Conservation (phyloP, 2,113 vertebrate species). For the Boulengeromyrus knoepffleri region DNA sequence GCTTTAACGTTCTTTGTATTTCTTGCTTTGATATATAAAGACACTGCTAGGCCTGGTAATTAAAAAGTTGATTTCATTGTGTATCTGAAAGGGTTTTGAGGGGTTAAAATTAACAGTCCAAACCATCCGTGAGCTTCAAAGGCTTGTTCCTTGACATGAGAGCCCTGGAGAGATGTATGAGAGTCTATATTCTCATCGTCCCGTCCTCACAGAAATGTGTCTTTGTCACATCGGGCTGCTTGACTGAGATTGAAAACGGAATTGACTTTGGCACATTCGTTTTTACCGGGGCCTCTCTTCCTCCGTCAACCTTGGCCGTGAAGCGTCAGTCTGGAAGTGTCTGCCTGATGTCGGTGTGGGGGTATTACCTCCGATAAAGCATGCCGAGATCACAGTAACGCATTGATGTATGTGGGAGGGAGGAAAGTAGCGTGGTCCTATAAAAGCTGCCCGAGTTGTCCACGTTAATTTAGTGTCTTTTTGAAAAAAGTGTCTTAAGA, state of each 20-base stretch:
- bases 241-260: background rate
- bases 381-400: background rate
- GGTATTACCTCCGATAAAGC: background rate
- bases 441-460: background rate
- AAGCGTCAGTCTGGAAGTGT: constrained; percentile 36
- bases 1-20: background rate
- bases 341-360: background rate
- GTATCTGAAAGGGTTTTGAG: background rate
- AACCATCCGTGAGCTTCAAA: background rate
- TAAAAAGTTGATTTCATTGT: background rate
- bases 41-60: background rate
- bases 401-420: background rate
- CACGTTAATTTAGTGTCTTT: background rate
- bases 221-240: constrained; percentile 14
- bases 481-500: background rate
- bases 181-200: background rate
- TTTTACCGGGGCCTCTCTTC: constrained; percentile 53
- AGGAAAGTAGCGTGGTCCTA: background rate
- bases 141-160: background rate
- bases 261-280: constrained; percentile 54
- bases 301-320: constrained; percentile 32
- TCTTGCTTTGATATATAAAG: background rate
- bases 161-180: background rate
- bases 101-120: background rate
- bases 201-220: background rate